Evolutionary conservation across 2,113 vertebrate species (phyloP), one percentile per base, ranked within the genome.

Genomic region (Phycodurus eques): DNA sequence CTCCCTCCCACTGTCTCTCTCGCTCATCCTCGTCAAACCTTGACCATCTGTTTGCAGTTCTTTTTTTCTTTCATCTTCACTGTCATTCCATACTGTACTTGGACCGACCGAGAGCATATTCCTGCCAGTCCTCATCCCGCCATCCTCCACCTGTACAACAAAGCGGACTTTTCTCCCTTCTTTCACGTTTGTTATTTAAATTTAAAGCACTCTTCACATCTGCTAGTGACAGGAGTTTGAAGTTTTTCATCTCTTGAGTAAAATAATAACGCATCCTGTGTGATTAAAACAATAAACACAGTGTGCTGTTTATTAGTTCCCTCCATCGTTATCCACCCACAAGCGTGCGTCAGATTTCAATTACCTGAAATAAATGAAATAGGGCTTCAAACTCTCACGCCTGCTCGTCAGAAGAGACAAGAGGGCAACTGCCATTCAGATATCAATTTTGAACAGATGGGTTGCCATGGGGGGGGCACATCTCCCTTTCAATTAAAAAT

Each of bases 41-140:
- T 90, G 91, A 91, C 95, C 95, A 95, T 98, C 94, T 96, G 95
- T 94, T 94, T 94, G 92, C 90, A 85, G 92, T 90, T 88, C 86
- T 87, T 92, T 85, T 82, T 90, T 76, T 22, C 86, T 94, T 95
- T 95, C 93, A 88, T 87, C 85, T 80, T 80, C 87, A 83, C 92
- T 93, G 92, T 92, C 73, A 27, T 62, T 79, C 72, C 77, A 63
- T 89, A 90, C 87, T 83, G 82, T 93, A 88, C 81, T 83, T 83
- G 86, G 88, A 83, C 89, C 91, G 92, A 93, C 93, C 93, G 85
- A 47, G 64, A 77, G 87, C 85, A 82, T 76, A 88, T 87, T 92
- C 84, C 87, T 80, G 80, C 89, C 80, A 75, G 77, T 83, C 83
- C 61, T 77, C 61, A 71, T 84, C 71, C 74, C 42, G 79, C 76